Evolutionary conservation across 2,888 invertebrate species (phyloP).

Genomic region (Maniola hyperantus): DNA sequence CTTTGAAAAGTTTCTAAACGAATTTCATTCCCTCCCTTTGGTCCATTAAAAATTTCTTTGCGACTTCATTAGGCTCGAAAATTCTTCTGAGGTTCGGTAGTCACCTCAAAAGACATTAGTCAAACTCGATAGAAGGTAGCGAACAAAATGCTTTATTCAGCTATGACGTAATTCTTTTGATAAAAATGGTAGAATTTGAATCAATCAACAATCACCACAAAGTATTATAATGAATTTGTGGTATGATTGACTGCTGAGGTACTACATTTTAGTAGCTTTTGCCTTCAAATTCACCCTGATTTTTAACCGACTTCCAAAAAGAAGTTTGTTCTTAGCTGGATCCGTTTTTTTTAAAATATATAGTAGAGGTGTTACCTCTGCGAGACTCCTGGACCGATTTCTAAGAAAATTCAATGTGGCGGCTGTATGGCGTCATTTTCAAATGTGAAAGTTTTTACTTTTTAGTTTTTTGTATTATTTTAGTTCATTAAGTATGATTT

Average conservation of each 20-base stretch:
- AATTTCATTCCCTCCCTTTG: constrained; percentile 78
- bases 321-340: no score
- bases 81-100: constrained; percentile 76
- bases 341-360: no score
- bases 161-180: constrained; percentile 15
- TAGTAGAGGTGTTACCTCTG: no score
- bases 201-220: not conserved
- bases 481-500: no score
- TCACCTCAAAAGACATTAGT: constrained; percentile 74
- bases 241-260: not conserved
- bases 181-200: not conserved
- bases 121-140: constrained; percentile 16
- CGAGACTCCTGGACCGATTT: no score
- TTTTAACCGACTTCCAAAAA: no score
- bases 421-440: no score
- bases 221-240: not conserved
- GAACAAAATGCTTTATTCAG: constrained; percentile 18
- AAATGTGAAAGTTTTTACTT: no score
- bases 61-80: constrained; percentile 77
- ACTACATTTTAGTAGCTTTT: no score
- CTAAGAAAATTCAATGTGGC: no score
- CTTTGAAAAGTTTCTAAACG: constrained; percentile 75
- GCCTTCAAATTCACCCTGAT: no score
- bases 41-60: constrained; percentile 77
- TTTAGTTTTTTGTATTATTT: no score